A percentile compares a stretch with the other conserved stretches of the same genome.
Conservation (phyloP, 2,797 vertebrate species). For the Melanotaenia parkinsoni region DNA sequence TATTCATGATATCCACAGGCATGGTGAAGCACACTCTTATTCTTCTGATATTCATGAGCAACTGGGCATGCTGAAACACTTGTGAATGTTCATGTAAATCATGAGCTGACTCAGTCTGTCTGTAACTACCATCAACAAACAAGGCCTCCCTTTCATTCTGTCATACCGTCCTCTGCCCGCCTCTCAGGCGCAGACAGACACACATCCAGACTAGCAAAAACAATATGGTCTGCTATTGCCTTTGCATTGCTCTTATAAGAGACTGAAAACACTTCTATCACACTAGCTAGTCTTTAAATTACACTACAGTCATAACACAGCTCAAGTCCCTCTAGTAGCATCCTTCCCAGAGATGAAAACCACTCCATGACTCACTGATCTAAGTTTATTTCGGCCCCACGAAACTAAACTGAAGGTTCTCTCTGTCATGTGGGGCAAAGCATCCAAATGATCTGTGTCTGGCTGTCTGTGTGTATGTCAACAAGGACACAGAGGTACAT, state of each 20-base stretch:
- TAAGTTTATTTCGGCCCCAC: constrained; percentile 40
- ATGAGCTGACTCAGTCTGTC: constrained; percentile 39
- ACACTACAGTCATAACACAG: neutral
- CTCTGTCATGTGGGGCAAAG: constrained; percentile 28
- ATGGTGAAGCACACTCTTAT: constrained; percentile 42
- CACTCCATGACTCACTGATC: constrained; percentile 17
- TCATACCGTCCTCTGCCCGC: constrained; percentile 51
- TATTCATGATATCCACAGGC: constrained; percentile 53
- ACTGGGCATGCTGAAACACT: constrained; percentile 21
- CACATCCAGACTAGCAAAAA: constrained; percentile 30
- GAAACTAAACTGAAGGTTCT: constrained; percentile 29
- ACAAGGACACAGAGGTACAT: constrained; percentile 48
- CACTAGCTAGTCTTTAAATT: constrained; percentile 5
- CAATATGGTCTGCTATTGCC: constrained; percentile 4
- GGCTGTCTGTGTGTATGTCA: constrained; percentile 54
- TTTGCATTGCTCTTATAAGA: constrained; percentile 2
- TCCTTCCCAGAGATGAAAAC: constrained; percentile 23
- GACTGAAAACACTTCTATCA: constrained; percentile 1
- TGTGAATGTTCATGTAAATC: constrained; percentile 44
- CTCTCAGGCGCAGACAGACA: constrained; percentile 33
- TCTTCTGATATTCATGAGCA: constrained; percentile 55
- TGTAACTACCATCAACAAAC: constrained; percentile 53
- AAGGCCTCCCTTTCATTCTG: constrained; percentile 60
- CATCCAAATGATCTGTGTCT: constrained; percentile 47
- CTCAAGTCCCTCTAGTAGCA: constrained; percentile 1